phyloP scores from a whole-genome alignment of 2,888 invertebrate species.

The Merodon equestris region DNA sequence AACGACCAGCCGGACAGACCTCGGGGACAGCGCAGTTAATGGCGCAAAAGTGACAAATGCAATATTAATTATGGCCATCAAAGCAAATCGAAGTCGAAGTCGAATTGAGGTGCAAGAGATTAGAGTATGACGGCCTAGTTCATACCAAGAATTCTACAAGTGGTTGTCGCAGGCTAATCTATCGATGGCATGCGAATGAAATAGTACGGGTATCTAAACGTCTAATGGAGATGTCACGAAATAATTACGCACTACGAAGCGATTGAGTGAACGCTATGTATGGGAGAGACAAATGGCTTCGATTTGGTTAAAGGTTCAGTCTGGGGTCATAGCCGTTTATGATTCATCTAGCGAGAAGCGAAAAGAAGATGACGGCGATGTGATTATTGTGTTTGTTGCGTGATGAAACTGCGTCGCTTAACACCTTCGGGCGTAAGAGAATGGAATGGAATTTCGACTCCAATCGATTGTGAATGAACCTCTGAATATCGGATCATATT shows the following conservation, averaged over 20 bases:
- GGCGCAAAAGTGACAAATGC: conserved; percentile 54
- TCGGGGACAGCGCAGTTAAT: conserved; percentile 27
- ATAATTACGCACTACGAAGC: conserved; percentile 39
- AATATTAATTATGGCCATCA: conserved; percentile 58
- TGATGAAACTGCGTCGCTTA: too few relatives aligned
- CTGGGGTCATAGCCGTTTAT: too few relatives aligned
- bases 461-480: too few relatives aligned
- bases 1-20: too few relatives aligned
- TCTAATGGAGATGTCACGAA: conserved; percentile 50
- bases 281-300: too few relatives aligned
- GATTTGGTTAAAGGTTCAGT: too few relatives aligned
- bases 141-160: not conserved
- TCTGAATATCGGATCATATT: too few relatives aligned
- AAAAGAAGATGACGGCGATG: too few relatives aligned
- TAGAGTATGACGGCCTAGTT: conserved; percentile 23
- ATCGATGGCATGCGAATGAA: conserved; percentile 52
- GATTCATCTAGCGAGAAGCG: too few relatives aligned
- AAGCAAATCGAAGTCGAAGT: conserved; percentile 38
- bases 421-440: too few relatives aligned
- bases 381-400: too few relatives aligned
- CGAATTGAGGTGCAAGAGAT: conserved; percentile 20
- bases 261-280: not conserved
- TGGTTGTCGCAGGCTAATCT: conserved; percentile 28
- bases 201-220: not conserved
- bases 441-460: too few relatives aligned